Conservation (phyloP, 1,140 invertebrate species). For the Trichonephila inaurata region DNA sequence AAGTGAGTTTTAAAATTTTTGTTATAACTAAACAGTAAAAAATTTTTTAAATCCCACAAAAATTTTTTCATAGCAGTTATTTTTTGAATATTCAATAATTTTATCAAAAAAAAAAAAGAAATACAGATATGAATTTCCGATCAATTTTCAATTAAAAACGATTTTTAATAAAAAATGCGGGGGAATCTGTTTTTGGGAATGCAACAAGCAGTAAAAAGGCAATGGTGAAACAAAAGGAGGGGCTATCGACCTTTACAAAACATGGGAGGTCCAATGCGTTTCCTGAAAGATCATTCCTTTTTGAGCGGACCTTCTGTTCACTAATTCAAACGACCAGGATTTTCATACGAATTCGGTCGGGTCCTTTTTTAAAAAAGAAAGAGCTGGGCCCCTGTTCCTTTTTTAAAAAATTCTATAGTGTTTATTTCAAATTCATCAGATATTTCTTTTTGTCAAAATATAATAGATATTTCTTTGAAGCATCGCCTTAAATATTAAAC, state of each 20-base stretch:
- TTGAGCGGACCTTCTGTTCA: constrained; percentile 68
- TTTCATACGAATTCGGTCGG: constrained; percentile 32
- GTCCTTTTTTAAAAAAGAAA: constrained; percentile 71
- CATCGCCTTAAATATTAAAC: neutral
- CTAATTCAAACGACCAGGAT: constrained; percentile 66
- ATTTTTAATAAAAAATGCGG: neutral
- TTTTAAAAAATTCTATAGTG: neutral
- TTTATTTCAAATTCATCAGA: neutral
- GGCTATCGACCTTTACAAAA: constrained; percentile 1
- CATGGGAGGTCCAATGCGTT: constrained; percentile 59
- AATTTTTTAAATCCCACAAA: too few relatives aligned
- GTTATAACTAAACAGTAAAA: too few relatives aligned
- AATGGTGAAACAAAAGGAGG: neutral
- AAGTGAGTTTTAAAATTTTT: too few relatives aligned
- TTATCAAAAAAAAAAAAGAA: too few relatives aligned
- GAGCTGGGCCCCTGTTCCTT: constrained; percentile 72
- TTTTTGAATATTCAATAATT: too few relatives aligned
- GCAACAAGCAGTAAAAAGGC: too few relatives aligned
- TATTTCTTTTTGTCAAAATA: neutral
- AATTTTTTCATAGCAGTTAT: too few relatives aligned
- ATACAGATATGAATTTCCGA: too few relatives aligned
- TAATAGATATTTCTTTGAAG: neutral
- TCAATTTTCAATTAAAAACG: neutral
- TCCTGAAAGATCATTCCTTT: constrained; percentile 61
- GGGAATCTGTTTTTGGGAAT: neutral